A percentile compares a stretch with the other conserved stretches of the same genome.
Evolutionary conservation across 1,140 invertebrate genomes (phyloP).

Genomic region (Philotrypesis tridentata): DNA sequence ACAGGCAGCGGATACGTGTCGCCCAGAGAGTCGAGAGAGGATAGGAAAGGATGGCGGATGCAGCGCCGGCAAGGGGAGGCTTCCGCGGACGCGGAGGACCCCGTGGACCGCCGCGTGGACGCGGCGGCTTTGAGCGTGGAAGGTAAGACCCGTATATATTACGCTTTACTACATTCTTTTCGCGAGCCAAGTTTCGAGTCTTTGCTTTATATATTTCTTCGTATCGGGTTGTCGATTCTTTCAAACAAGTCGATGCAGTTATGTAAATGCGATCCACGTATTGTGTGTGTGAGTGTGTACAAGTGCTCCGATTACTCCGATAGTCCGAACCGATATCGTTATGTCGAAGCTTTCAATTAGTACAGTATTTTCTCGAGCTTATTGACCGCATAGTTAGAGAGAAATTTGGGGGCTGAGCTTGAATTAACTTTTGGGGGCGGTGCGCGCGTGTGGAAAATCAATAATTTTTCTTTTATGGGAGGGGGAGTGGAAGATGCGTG

Average conservation of each 20-base stretch:
- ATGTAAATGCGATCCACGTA: background rate
- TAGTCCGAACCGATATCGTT: background rate
- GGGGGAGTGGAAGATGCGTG: background rate
- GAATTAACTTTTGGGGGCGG: background rate
- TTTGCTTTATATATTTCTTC: background rate
- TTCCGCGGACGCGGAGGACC: slow-evolving; percentile 67
- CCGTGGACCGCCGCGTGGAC: slow-evolving; percentile 67
- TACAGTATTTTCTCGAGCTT: background rate
- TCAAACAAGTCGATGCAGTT: background rate
- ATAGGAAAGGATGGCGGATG: slow-evolving; percentile 60
- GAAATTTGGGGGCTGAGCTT: background rate
- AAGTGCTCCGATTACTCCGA: background rate
- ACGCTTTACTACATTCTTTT: background rate
- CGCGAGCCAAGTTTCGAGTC: background rate
- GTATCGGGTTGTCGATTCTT: background rate
- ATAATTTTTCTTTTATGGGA: slow-evolving; percentile 6
- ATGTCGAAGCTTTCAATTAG: background rate
- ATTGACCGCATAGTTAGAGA: background rate
- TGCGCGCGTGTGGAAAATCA: background rate
- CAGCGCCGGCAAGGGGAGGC: slow-evolving; percentile 64
- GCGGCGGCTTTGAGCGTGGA: slow-evolving; percentile 68
- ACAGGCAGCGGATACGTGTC: background rate
- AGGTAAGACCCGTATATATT: slow-evolving; percentile 55
- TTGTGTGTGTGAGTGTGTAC: background rate
- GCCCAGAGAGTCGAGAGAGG: background rate